Base-by-base conservation (phyloP, 2,888 invertebrate genomes). In the Ypsolopha scabrella region DNA sequence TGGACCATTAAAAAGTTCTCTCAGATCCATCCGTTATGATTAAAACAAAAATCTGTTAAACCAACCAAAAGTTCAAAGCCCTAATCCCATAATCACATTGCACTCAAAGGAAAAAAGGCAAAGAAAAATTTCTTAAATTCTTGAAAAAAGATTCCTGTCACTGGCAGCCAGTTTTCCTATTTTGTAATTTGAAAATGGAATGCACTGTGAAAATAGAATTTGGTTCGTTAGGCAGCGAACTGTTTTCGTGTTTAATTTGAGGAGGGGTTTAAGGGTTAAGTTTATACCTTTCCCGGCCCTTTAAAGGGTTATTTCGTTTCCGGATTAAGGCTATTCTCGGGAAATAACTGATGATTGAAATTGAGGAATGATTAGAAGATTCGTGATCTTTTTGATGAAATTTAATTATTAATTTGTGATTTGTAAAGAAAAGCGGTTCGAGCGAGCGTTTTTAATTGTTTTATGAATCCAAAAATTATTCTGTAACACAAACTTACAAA, bases 161-260 rank as follows among this genome's bases (percentile, higher is more conserved):
- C 37, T 48, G 38, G 48, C 48, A 48, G 48, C 48, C 37, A 39
- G 39, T 48, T 38, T 51, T 45, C 33, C 52, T 51, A 50, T 51
- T 51, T 51, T 44, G 51, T 52, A 52, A 52, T 53, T 55, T 44
- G 51, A 41, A 55, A 53, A 51, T 46, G 41, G 48, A 51, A 46
- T 45, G 48, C 52, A 35, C 49, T 50, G 36, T 33, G 49, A 50
- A 41, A 50, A 52, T 50, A 50, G 41, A 52, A 52, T 47, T 46
- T 47, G 52, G 52, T 50, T 52, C 52, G 52, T 52, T 52, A 41
- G 41, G 47, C 52, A 46, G 7, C 41, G 33, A 36, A 34, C 50
- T 36, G 46, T 47, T 50, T 52, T 47, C 46, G 24, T 41, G 41
- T 50, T 50, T 41, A 43, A 50, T 52, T 52, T 49, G 50, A 52